Evolutionary conservation across 1,140 invertebrate species (phyloP).

Genomic region (Hyles vespertilio): DNA sequence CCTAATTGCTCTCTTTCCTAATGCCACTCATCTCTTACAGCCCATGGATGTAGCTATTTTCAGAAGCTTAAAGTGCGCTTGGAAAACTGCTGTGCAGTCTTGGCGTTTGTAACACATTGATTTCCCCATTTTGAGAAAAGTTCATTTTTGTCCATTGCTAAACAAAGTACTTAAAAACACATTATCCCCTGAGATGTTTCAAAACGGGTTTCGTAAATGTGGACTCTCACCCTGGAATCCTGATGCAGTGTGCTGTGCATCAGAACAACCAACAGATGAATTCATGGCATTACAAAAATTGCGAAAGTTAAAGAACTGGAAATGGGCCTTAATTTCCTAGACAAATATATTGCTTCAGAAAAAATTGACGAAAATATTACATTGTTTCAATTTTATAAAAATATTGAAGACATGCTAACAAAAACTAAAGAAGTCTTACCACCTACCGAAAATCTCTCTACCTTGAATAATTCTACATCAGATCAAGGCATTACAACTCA

Average conservation of each 20-base stretch:
- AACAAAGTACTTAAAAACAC: constrained; percentile 14
- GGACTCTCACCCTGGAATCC: constrained; percentile 21
- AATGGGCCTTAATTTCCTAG: constrained; percentile 5
- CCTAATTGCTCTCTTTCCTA: constrained; percentile 30
- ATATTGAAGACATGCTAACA: constrained; percentile 5
- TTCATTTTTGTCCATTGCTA: constrained; percentile 6
- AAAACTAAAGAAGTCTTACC: constrained; percentile 5
- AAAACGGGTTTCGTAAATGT: constrained; percentile 24
- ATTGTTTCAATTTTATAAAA: constrained; percentile 10
- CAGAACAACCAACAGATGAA: constrained; percentile 6
- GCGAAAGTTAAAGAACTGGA: constrained; percentile 10
- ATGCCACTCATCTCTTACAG: constrained; percentile 22
- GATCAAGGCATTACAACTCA: constrained; percentile 5
- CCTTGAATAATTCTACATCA: constrained; percentile 6
- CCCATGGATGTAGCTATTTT: constrained; percentile 37
- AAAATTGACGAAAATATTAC: constrained; percentile 5
- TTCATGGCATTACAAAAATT: constrained; percentile 4
- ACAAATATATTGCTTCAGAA: constrained; percentile 9
- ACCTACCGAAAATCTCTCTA: constrained; percentile 8
- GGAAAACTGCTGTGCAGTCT: constrained; percentile 5
- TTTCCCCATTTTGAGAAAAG: constrained; percentile 12
- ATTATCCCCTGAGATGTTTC: constrained; percentile 15
- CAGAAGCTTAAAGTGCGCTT: constrained; percentile 3
- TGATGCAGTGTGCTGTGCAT: neutral
- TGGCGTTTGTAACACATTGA: constrained; percentile 7